A percentile compares a stretch with the other conserved stretches of the same genome.
phyloP scores from a whole-genome alignment of 2,888 invertebrate species.

The Tetramorium bicarinatum region DNA sequence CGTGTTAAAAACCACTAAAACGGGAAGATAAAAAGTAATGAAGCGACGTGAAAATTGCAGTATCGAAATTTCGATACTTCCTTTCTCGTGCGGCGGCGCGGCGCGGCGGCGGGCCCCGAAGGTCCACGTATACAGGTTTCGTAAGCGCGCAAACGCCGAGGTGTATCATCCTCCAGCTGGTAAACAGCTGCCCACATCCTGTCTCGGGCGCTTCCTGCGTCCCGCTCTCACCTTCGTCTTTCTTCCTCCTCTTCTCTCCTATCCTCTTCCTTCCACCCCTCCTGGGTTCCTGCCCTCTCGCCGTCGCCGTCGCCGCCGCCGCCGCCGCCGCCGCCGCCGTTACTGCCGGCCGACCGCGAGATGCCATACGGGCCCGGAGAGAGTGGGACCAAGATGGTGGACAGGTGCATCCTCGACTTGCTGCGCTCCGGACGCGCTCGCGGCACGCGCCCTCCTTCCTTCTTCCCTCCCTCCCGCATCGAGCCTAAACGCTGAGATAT shows the following conservation, averaged over 20 bases:
- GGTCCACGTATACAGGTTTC: slow-evolving; percentile 60
- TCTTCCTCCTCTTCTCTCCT: slow-evolving; percentile 64
- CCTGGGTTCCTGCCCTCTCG: slow-evolving; percentile 41
- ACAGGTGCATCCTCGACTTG: slow-evolving; percentile 79
- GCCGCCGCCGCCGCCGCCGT: slow-evolving; percentile 50
- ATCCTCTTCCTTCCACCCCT: slow-evolving; percentile 53
- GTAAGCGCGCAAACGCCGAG: slow-evolving; percentile 62
- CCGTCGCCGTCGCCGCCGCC: slow-evolving; percentile 47
- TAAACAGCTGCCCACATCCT: slow-evolving; percentile 85
- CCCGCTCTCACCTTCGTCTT: slow-evolving; percentile 57
- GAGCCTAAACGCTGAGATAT: slow-evolving; percentile 24
- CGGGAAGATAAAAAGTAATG: neutral
- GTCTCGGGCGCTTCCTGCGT: slow-evolving; percentile 74
- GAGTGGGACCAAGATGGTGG: slow-evolving; percentile 78
- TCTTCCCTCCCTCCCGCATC: no score
- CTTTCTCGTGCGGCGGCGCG: neutral
- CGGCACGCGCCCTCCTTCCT: slow-evolving; percentile 77
- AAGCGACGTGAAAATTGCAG: neutral
- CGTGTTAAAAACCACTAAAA: neutral
- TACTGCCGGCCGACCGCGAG: slow-evolving; percentile 48
- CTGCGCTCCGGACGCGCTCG: slow-evolving; percentile 57
- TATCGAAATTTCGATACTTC: slow-evolving; percentile 7
- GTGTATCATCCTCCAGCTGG: slow-evolving; percentile 84
- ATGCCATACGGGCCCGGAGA: slow-evolving; percentile 53
- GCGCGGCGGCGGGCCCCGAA: neutral